phyloP scores from a whole-genome alignment of 2,888 invertebrate species.

The Balanococcus diminutus region DNA sequence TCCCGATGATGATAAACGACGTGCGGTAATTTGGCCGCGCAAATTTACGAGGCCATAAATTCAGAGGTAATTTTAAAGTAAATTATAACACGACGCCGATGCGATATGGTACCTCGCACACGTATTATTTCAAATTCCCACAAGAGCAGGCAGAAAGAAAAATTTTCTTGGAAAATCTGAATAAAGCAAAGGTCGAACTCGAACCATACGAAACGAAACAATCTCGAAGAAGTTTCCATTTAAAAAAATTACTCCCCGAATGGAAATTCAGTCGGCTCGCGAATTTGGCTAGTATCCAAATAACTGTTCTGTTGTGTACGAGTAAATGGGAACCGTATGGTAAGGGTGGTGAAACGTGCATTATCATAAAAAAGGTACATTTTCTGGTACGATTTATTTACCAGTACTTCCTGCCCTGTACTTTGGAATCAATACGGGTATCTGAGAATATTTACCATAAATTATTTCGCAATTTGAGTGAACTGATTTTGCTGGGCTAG shows the following conservation, averaged over 20 bases:
- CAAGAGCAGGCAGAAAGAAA: too few relatives aligned
- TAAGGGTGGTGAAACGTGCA: not conserved
- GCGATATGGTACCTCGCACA: too few relatives aligned
- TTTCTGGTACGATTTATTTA: conserved; percentile 11
- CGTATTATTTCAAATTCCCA: too few relatives aligned
- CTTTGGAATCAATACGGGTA: not conserved
- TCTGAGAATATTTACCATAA: not conserved
- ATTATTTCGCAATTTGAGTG: not conserved
- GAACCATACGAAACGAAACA: not conserved
- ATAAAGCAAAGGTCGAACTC: not conserved
- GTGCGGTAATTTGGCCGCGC: not conserved
- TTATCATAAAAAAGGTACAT: conserved; percentile 28
- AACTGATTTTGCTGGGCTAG: not conserved
- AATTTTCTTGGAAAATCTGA: not conserved
- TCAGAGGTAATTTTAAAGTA: not conserved
- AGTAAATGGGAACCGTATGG: not conserved
- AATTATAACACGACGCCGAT: not conserved
- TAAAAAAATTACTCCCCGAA: not conserved
- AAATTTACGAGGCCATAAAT: not conserved
- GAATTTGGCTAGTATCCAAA: not conserved
- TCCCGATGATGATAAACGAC: not conserved
- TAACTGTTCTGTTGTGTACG: not conserved
- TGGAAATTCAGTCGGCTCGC: not conserved
- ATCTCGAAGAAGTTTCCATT: not conserved
- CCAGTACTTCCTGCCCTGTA: not conserved